Conservation (phyloP, 2,888 invertebrate genomes). For the Baccha elongata region DNA sequence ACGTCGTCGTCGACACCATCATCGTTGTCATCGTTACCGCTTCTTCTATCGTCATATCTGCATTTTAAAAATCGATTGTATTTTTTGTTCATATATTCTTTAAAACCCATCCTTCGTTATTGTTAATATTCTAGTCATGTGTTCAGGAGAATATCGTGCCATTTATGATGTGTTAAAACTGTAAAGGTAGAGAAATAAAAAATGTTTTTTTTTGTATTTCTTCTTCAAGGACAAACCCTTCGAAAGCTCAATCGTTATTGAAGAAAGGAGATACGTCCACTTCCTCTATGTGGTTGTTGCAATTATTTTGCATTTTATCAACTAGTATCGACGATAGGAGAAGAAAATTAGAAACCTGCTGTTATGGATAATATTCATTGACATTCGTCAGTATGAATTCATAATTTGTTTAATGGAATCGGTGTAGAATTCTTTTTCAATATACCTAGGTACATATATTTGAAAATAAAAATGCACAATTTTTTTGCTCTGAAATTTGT, state of each 20-base stretch:
- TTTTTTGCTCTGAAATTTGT: conserved; percentile 13
- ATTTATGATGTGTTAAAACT: conserved; percentile 67
- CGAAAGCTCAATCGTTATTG: neutral
- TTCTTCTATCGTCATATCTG: conserved; percentile 45
- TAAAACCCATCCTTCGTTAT: conserved; percentile 1
- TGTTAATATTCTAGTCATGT: conserved; percentile 62
- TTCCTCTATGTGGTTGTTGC: conserved; percentile 22
- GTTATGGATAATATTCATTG: neutral
- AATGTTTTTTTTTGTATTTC: neutral
- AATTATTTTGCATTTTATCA: conserved; percentile 34
- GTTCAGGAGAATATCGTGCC: conserved; percentile 36
- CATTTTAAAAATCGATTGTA: conserved; percentile 62
- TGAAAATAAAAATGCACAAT: neutral
- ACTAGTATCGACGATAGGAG: neutral
- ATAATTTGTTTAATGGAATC: neutral
- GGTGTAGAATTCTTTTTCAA: neutral
- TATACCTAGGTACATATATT: neutral
- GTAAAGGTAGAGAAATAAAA: conserved; percentile 15
- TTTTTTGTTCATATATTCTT: conserved; percentile 25
- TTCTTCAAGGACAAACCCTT: neutral
- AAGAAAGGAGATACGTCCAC: neutral
- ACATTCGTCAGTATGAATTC: neutral
- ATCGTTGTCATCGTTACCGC: conserved; percentile 52
- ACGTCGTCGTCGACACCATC: conserved; percentile 35
- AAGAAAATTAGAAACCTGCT: conserved; percentile 6